phyloP scores from a whole-genome alignment of 2,113 vertebrate species.

The Engystomops pustulosus region DNA sequence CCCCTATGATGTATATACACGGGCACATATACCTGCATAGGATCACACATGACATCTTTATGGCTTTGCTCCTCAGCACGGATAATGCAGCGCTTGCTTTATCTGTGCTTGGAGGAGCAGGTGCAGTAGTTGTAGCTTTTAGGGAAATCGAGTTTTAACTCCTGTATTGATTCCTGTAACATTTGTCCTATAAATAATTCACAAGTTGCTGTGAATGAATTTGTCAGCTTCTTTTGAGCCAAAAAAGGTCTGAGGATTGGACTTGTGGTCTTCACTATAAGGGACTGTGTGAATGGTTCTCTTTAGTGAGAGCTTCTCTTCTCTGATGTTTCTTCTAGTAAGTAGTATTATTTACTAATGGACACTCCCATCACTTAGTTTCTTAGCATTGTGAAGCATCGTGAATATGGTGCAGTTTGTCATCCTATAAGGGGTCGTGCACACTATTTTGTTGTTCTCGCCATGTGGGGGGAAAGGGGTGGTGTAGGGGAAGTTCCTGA shows the following conservation, averaged over 20 bases:
- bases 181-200: slow-evolving; percentile 46
- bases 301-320: background rate
- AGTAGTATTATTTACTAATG: too few relatives aligned
- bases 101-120: slow-evolving; percentile 10
- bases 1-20: background rate
- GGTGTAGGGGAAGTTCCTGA: too few relatives aligned
- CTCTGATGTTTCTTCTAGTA: too few relatives aligned
- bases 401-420: too few relatives aligned
- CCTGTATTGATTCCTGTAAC: slow-evolving; percentile 44
- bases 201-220: slow-evolving; percentile 1
- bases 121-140: slow-evolving; percentile 12
- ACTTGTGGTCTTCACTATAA: background rate
- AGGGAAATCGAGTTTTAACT: slow-evolving; percentile 34
- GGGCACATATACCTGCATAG: background rate
- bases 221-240: slow-evolving; percentile 23
- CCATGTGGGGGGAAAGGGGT: too few relatives aligned
- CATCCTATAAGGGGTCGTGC: too few relatives aligned
- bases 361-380: too few relatives aligned
- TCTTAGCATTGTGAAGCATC: too few relatives aligned
- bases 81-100: slow-evolving; percentile 31
- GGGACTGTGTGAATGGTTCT: background rate
- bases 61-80: background rate
- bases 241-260: background rate
- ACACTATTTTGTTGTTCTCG: too few relatives aligned
- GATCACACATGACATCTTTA: background rate